Evolutionary conservation across 2,797 vertebrate genomes (phyloP).

Genomic region (Liasis olivaceus): DNA sequence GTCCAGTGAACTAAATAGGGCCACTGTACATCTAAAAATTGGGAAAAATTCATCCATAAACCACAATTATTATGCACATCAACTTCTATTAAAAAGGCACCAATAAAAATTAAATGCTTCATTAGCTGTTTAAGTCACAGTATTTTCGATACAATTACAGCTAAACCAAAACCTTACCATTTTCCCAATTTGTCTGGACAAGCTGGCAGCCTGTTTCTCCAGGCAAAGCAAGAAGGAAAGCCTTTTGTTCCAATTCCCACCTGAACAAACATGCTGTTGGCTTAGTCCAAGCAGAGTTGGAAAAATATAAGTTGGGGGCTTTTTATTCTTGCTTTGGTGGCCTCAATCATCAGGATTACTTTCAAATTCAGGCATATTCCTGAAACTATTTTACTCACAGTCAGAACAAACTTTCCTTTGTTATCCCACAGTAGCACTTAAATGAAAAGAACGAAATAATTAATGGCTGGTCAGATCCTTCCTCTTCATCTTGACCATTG

Average conservation of each 20-base stretch:
- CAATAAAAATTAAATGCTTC: not conserved
- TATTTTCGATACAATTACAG: not conserved
- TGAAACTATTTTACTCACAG: slow-evolving; percentile 30
- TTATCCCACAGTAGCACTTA: slow-evolving; percentile 12
- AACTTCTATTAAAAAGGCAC: not conserved
- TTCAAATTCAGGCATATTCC: not conserved
- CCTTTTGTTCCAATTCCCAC: not conserved
- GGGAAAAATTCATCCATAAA: not conserved
- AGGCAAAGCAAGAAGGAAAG: not conserved
- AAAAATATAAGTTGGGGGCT: not conserved
- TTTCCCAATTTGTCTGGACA: not conserved
- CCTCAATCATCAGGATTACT: not conserved
- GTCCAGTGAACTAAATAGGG: not conserved
- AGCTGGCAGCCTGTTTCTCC: not conserved
- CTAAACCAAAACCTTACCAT: not conserved
- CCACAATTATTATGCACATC: not conserved
- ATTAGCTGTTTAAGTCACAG: not conserved
- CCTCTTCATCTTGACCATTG: not conserved
- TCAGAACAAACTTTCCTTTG: slow-evolving; percentile 6
- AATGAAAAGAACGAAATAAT: slow-evolving; percentile 12
- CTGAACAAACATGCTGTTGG: not conserved
- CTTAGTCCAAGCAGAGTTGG: not conserved
- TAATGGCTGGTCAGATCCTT: not conserved
- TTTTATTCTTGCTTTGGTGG: not conserved
- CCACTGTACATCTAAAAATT: not conserved